These are phyloP conservation scores for Stictonetta naevosa DNA, from an alignment of 2,113 vertebrate genomes.

Conservation along the genomic window DNA sequence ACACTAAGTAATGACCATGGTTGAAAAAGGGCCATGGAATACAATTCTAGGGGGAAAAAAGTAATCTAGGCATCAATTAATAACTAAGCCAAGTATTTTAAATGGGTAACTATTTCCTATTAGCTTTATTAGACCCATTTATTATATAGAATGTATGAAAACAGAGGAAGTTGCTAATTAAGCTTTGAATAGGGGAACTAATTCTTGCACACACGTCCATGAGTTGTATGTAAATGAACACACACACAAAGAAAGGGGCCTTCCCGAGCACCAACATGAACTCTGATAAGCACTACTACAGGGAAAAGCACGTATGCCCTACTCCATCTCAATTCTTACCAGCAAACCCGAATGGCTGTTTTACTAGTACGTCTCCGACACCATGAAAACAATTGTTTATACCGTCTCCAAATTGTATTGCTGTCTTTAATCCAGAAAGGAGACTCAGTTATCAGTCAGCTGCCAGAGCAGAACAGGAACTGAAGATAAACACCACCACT, in stretches of 20 bases:
- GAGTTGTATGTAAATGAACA: neutral
- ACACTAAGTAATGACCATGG: neutral
- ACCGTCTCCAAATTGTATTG: neutral
- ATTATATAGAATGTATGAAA: neutral
- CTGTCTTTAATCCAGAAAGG: neutral
- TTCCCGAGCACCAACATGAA: neutral
- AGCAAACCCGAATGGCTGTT: neutral
- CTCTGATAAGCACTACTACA: neutral
- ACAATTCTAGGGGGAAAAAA: neutral
- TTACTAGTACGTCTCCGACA: neutral
- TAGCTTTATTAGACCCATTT: neutral
- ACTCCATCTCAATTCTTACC: neutral
- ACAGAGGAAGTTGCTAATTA: neutral
- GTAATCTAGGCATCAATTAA: neutral
- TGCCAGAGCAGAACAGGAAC: neutral
- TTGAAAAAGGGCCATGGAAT: neutral
- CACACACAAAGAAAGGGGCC: neutral
- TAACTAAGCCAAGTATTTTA: neutral
- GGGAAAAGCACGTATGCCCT: neutral
- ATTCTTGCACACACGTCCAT: neutral
- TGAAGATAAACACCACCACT: fast-evolving
- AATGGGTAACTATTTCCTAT: neutral
- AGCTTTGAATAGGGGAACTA: neutral
- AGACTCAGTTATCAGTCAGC: neutral
- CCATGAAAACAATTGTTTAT: neutral